Base-by-base conservation (phyloP, 2,888 invertebrate species). In the Parascotia fuliginaria region DNA sequence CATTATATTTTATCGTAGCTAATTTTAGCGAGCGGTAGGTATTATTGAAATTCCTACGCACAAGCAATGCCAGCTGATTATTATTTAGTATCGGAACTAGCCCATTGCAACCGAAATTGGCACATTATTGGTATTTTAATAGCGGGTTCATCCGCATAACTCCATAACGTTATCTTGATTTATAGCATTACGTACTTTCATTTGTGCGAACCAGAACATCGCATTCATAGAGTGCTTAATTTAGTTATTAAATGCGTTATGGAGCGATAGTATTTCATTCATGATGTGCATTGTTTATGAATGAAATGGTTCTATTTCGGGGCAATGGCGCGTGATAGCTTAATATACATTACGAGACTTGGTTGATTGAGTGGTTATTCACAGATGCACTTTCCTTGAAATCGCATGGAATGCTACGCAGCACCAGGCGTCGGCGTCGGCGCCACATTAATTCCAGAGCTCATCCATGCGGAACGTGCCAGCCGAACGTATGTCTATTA, bases 91-190 rank as follows among this genome's bases (percentile, higher is more conserved):
- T 77, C 73, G 71, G 74, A 79, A 81, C 75, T 75, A 73, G 63
- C 66, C 67, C 69, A 79, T 78, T 81, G 81, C 78, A 81, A 82
- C 81, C 73, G 70, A 76, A 83, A 75, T 86, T 87, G 86, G 86
- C 82, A 85, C 75, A 82, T 81, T 80, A 80, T 79, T 81, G 85
- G 87, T 57, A 89, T 89, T 85, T 87, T 83, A 87, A 89, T 87
- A 78, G 85, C 78, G 55, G 52, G 61, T 65, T 74, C 81, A 88
- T 89, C 83, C 83, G 83, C 87, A 89, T 89, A 83, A 79, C 85
- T 82, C 71, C 64, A 62, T 66, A 73, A 73, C 73, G 76, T 83
- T 89, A 88, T 90, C 88, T 87, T 87, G 85, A 88, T 85, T 84
- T 80, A 90, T 87, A 57, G 75, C 56, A 61, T 71, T 74, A 78